phyloP scores from a whole-genome alignment of 2,888 invertebrate species.

The Caenorhabditis sp. region DNA sequence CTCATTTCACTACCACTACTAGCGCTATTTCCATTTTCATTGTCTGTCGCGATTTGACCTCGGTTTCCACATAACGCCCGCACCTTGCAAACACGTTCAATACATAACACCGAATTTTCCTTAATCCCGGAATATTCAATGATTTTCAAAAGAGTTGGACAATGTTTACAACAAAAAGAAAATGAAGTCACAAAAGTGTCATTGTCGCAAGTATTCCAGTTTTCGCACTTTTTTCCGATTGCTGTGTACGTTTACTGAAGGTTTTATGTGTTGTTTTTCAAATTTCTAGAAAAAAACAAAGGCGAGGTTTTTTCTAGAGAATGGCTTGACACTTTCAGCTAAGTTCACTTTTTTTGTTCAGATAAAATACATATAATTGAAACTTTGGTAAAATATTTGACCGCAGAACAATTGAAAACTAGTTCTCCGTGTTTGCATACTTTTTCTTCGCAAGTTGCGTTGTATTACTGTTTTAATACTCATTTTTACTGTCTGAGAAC shows the following conservation, averaged over 20 bases:
- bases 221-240: slow-evolving; percentile 15
- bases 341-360: neutral
- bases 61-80: slow-evolving; percentile 13
- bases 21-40: slow-evolving; percentile 13
- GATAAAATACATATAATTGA: neutral
- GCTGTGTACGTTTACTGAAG: slow-evolving; percentile 14
- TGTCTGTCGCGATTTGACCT: slow-evolving; percentile 34
- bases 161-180: slow-evolving; percentile 14
- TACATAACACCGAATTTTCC: slow-evolving; percentile 7
- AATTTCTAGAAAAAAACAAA: slow-evolving; percentile 9
- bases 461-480: slow-evolving; percentile 10
- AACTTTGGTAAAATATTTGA: slow-evolving; percentile 1
- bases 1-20: slow-evolving; percentile 12
- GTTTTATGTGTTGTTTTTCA: neutral
- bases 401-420: neutral
- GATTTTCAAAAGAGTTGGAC: slow-evolving; percentile 25
- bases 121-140: slow-evolving; percentile 38
- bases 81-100: slow-evolving; percentile 20
- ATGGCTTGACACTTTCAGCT: neutral
- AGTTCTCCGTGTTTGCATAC: slow-evolving; percentile 3
- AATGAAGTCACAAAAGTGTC: slow-evolving; percentile 13
- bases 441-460: neutral
- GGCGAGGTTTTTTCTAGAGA: neutral
- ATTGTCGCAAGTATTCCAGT: slow-evolving; percentile 47
- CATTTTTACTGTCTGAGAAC: slow-evolving; percentile 14